Base-by-base conservation (phyloP, 2,113 vertebrate genomes). In the Microcebus lehilahytsara region DNA sequence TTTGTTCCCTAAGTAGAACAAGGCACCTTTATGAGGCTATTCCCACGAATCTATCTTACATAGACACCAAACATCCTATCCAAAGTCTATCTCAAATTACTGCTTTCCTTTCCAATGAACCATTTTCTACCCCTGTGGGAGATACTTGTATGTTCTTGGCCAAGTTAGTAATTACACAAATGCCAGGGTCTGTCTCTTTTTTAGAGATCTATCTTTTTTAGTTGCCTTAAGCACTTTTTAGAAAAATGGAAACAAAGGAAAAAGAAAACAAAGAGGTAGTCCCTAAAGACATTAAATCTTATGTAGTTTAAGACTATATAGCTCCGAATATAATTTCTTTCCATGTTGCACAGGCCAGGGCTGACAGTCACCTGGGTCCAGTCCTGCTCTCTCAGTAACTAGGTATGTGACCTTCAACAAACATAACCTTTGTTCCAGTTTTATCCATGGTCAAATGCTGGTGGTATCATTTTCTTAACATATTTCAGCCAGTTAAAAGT, bases 21-120 rank as follows among this genome's bases (percentile, higher is more conserved):
- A 77, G 53, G 69, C 53, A 84, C 16, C 77, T 78, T 78, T 78
- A 62, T 49, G 90, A 74, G 66, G n/a, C 20, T 49, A 23, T 53
- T 92, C 49, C 66, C 58, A 56, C 62, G 89, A 80, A 75, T 97
- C 67, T 81, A 46, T 96, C 51, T 62, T 16, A 12, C 19, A 58
- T 2, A 27, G 58, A 71, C 53, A 66, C 58, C 14, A 46, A 19
- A 78, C 27, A 62, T 34, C 30, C 14, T 77, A 51, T 42, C 85
- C 42, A 85, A 80, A 80, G n/a, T 42, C 51, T 69, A 78, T 77
- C 85, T 93, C 64, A 95, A 87, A 79, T 84, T 81, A 93, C 71
- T 88, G 40, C 84, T 91, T 97, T 95, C 93, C 56, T 25, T 62
- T 87, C 77, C 77, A 93, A 14, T 19, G 62, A 89, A 75, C 46